Evolutionary conservation across 2,113 vertebrate species (phyloP), one percentile per base, ranked within the genome.

Genomic region (Climacteris rufus): DNA sequence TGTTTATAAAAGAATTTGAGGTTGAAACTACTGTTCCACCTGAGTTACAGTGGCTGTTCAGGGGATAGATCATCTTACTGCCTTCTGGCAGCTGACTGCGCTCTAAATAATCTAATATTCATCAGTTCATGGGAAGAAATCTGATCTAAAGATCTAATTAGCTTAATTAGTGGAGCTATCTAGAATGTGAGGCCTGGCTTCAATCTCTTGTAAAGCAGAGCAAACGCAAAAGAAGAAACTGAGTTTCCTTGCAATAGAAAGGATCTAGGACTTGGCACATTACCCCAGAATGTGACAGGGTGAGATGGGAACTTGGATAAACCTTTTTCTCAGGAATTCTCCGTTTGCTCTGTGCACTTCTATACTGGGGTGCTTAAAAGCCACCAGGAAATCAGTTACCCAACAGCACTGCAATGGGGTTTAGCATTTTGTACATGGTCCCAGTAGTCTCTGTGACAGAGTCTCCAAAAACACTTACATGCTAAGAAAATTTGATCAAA

Each of bases 341-440:
- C 16, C 10, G 4, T 80, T 68, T 90, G 5, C 47, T 75, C 21
- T 39, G 2, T 45, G 21, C 1, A 3, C 2, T 40, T 57, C 14
- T 35, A 8, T 27, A 2, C 64, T 17, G 25, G 8, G 33, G 4
- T 1, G 3, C 13, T 42, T 23, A 7, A 44, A 57, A 70, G 5
- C 24, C 39, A 17, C 0, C 0, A 2, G 13, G 15, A 20, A 61
- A 15, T 5, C 54, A 8, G 28, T 31, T 25, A 24, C 17, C 8
- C 40, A 44, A 0, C 19, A 60, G 31, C 56, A 6, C 45, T 72
- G 40, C n/a, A 10, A 0, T 3, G 68, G 28, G 45, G 2, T 21
- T 60, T 76, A 13, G 6, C 33, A 8, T 13, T 45, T 61, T 69
- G 14, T 11, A 23, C n/a, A 0, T 1, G 11, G 23, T 20, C 28